Base-by-base conservation (phyloP, 2,113 vertebrate species). In the Saiga tatarica region DNA sequence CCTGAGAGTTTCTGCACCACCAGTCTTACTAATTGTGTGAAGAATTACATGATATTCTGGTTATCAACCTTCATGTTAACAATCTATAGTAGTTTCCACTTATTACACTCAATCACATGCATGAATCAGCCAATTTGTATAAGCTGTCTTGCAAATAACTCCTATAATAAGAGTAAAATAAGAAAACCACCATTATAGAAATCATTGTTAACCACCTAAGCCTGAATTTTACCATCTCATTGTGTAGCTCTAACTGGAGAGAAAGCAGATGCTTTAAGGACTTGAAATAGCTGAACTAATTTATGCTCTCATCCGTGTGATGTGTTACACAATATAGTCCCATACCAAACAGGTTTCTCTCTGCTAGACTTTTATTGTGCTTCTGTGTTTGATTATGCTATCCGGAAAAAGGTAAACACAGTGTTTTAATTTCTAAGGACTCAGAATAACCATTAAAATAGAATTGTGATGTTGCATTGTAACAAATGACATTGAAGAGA, bases 121-220 rank as follows among this genome's bases (percentile, higher is more conserved):
- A 14, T 91, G 60, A 47, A 90, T 45, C 89, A 60, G 94, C 91
- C 55, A 13, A 23, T 95, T 86, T 26, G 17, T 91, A 23, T 36
- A 60, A 33, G 30, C 39, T 13, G 45, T 13, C 91, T 94, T 96
- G 85, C 93, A 91, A 74, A 76, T 86, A 96, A 89, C 91, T 79
- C 87, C 26, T n/a, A 55, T 86, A 82, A 36, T n/a, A 74, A 33
- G 42, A 89, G 45, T 94, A 36, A 84, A 81, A 45, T 57, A 26
- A 98, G 92, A 95, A 67, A 64, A 23, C 62, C 23, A 82, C 39
- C 78, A 7, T 94, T 83, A 82, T 42, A 30, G 86, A 28, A 55
- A 87, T 21, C 14, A 47, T 89, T 97, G 97, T 76, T 55, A 42
- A 42, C 33, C 33, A 67, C 11, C 1, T 55, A 50, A 97, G 3